These are phyloP conservation scores for Ruditapes philippinarum DNA, from an alignment of 1,140 invertebrate genomes.

Conservation along the genomic window DNA sequence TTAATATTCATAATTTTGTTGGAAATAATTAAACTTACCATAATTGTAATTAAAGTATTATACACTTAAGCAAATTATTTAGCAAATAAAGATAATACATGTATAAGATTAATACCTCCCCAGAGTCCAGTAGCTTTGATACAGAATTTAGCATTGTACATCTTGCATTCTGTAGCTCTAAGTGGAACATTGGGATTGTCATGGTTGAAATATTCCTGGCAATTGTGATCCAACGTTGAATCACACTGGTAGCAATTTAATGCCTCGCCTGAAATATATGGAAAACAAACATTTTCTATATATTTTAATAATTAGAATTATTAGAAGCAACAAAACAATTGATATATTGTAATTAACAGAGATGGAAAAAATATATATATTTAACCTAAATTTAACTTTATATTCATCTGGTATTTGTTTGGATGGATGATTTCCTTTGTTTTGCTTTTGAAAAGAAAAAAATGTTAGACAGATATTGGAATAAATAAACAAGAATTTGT, in stretches of 20 bases:
- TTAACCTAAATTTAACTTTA: not conserved
- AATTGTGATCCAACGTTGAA: conserved; percentile 93
- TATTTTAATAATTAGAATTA: not conserved
- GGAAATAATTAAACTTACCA: no score
- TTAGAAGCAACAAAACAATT: not conserved
- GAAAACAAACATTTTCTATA: not conserved
- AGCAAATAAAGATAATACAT: no score
- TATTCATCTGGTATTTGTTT: no score
- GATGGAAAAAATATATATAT: not conserved
- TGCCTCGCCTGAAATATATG: conserved; percentile 82
- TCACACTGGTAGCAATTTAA: conserved; percentile 96
- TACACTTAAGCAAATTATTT: no score
- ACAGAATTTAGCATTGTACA: conserved; percentile 95
- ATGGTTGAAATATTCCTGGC: conserved; percentile 93
- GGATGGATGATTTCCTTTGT: no score
- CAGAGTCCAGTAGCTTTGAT: conserved; percentile 97
- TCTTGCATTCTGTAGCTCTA: conserved; percentile 89
- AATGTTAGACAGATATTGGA: no score
- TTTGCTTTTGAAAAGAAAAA: no score
- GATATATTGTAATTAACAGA: not conserved
- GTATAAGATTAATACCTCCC: conserved; percentile 92
- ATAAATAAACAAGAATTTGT: no score
- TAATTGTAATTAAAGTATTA: no score
- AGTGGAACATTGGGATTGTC: conserved; percentile 80
- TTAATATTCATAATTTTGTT: no score